A percentile compares a stretch with the other conserved stretches of the same genome.
These are phyloP conservation scores for Onchidella celtica DNA, from an alignment of 2,888 invertebrate genomes.

Conservation along the genomic window DNA sequence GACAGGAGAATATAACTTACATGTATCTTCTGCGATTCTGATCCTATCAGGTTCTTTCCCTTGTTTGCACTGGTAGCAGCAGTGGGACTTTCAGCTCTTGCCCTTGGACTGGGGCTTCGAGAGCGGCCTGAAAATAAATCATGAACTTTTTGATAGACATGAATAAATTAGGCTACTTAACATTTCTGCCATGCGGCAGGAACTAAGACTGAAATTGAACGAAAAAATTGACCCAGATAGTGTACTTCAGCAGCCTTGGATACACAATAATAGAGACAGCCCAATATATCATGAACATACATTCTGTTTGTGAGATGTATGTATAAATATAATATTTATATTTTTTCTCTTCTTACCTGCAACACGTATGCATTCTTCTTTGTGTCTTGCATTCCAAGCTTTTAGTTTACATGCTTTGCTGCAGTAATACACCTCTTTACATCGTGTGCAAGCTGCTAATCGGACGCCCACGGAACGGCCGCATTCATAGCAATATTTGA, in stretches of 20 bases:
- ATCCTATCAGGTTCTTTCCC: conserved; percentile 18
- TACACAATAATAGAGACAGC: no score
- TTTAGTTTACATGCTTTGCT: conserved; percentile 79
- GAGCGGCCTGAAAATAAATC: conserved; percentile 42
- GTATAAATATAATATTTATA: no score
- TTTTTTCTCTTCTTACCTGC: conserved; percentile 71
- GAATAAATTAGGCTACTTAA: no score
- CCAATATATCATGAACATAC: no score
- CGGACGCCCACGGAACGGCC: conserved; percentile 79
- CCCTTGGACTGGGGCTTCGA: conserved; percentile 43
- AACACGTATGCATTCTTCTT: conserved; percentile 78
- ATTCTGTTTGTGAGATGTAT: no score
- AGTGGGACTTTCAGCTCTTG: conserved; percentile 5
- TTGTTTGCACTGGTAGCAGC: conserved; percentile 7
- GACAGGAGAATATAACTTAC: conserved; percentile 44
- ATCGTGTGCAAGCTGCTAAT: conserved; percentile 78
- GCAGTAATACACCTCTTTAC: conserved; percentile 80
- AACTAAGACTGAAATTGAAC: no score
- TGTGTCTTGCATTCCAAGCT: conserved; percentile 79
- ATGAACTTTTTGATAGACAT: no score
- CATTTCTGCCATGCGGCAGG: no score
- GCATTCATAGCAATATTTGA: conserved; percentile 80
- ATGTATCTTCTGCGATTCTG: neutral
- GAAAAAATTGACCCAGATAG: no score
- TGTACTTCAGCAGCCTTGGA: no score